Percentiles rank a stretch among this genome's conserved stretches.
phyloP scores from a whole-genome alignment of 2,888 invertebrate genomes.

The Idaea aversata region DNA sequence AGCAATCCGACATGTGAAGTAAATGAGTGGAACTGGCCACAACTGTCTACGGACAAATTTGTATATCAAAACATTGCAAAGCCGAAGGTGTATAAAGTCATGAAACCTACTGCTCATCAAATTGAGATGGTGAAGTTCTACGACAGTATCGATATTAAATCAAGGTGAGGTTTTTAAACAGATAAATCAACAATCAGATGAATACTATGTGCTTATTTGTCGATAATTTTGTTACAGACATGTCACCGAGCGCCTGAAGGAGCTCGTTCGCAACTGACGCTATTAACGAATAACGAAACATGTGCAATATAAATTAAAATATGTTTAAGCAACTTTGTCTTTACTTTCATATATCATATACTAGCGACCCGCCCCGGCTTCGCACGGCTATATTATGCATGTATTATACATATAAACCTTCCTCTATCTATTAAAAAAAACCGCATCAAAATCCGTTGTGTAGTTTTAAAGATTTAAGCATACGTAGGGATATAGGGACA shows the following conservation, averaged over 20 bases:
- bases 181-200: too few species aligned
- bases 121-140: background rate
- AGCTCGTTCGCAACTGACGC: background rate
- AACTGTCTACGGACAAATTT: background rate
- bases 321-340: background rate
- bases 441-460: too few species aligned
- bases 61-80: background rate
- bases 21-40: background rate
- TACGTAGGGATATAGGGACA: too few species aligned
- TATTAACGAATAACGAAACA: background rate
- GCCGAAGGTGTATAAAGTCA: background rate
- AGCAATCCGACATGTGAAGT: background rate
- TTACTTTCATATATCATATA: too few species aligned
- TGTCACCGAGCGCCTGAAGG: background rate
- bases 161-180: background rate
- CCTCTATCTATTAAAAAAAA: too few species aligned
- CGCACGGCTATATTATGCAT: too few species aligned
- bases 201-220: background rate
- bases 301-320: background rate
- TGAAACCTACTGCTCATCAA: background rate
- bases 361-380: too few species aligned
- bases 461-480: too few species aligned
- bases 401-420: too few species aligned
- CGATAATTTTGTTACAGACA: background rate
- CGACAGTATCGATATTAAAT: background rate